These are phyloP conservation scores for Scrobipalpa atriplicella DNA, from an alignment of 2,888 invertebrate species.

Conservation along the genomic window DNA sequence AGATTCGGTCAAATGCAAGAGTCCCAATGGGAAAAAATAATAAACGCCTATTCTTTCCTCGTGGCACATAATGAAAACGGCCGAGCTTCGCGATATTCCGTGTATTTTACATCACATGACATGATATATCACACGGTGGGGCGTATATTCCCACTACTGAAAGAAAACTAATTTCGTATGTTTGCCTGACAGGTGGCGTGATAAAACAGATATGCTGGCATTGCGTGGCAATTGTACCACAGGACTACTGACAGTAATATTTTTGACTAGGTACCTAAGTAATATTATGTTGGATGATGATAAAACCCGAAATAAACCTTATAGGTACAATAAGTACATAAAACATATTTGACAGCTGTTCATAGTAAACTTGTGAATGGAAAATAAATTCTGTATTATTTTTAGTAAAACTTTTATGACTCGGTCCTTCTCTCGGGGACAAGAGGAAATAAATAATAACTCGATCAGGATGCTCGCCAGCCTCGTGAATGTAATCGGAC, in stretches of 20 bases:
- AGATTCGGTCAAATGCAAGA: conserved; percentile 3
- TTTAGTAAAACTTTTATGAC: too few species aligned
- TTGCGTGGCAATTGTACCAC: conserved; percentile 34
- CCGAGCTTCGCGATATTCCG: conserved; percentile 33
- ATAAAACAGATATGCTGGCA: conserved; percentile 43
- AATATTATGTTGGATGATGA: background rate
- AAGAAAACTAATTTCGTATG: conserved; percentile 64
- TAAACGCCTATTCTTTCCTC: conserved; percentile 12
- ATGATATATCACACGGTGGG: conserved; percentile 43
- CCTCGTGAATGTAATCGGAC: conserved; percentile 5
- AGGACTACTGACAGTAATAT: conserved; percentile 9
- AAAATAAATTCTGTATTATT: too few species aligned
- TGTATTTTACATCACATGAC: conserved; percentile 46
- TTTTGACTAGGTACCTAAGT: background rate
- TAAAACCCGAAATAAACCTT: background rate
- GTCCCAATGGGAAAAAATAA: background rate
- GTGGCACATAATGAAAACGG: conserved; percentile 15
- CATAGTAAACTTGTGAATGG: too few species aligned
- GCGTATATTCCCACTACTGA: conserved; percentile 48
- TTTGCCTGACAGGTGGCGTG: conserved; percentile 50
- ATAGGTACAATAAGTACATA: background rate
- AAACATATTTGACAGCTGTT: background rate
- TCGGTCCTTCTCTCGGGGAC: too few species aligned
- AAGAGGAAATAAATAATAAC: background rate
- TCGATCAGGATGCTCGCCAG: background rate